Evolutionary conservation across 2,797 vertebrate species (phyloP), one percentile per base, ranked within the genome.

Genomic region (Poecile montanus): DNA sequence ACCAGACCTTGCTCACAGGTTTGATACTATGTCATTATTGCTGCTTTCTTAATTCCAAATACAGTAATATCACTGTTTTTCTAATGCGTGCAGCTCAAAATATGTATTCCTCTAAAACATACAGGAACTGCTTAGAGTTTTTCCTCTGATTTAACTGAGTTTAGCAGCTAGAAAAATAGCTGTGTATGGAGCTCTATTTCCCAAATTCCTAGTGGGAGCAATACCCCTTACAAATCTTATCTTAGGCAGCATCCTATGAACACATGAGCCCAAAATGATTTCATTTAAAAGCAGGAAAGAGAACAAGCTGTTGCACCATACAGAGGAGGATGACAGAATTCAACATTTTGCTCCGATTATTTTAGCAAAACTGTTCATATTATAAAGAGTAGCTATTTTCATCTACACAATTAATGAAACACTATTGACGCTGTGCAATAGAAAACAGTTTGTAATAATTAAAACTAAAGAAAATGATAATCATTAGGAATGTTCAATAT

Each of bases 391-490:
- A 61, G 5, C 13, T 38, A 32, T 79, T 77, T 73, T 48, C 3
- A 40, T 30, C 53, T 66, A 30, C 6, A 25, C 50, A 75, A 63
- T n/a, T 15, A 72, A 16, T 14, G 30, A 74, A 67, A 30, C 4
- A 14, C 20, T 48, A n/a, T 21, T 47, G 29, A n/a, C 0, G 0
- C 9, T 44, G 8, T 21, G 10, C 26, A 68, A 85, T 2, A 79
- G 45, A 67, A 83, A 34, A 2, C 1, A 58, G 16, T 10, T 77
- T 67, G 60, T 36, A 42, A 80, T 80, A 47, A 77, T 47, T 62
- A 21, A 17, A 70, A 9, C 32, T 54, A 29, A 68, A 85, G 16
- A 48, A 81, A 79, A 54, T 12, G 0, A 29, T 20, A 56, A 54
- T 19, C 2, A 11, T 57, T 30, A 74, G 40, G 20, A 86, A 67